phyloP scores from a whole-genome alignment of 1,140 invertebrate species.

The Hypsibius dujardini region DNA sequence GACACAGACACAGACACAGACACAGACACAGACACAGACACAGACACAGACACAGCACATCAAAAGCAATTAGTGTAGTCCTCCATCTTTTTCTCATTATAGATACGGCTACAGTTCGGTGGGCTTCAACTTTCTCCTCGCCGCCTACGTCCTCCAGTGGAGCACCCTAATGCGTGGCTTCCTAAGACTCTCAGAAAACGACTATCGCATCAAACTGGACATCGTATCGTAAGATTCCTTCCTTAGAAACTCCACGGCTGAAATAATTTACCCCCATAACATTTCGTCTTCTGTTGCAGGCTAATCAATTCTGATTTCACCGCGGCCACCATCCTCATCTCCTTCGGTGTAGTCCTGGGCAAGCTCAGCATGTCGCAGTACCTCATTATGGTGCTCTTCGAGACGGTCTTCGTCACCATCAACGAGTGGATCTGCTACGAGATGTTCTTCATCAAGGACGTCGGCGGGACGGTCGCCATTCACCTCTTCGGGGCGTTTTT shows the following conservation, averaged over 20 bases:
- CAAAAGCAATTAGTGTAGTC: no score
- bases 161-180: conserved; percentile 29
- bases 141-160: conserved; percentile 31
- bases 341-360: conserved; percentile 72
- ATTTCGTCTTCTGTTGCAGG: conserved; percentile 33
- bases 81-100: conserved; percentile 11
- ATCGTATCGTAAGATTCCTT: not conserved
- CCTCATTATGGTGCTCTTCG: conserved; percentile 61
- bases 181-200: conserved; percentile 24
- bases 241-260: not conserved
- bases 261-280: no score
- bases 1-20: no score
- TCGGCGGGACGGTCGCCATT: conserved; percentile 72
- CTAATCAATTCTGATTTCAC: conserved; percentile 67
- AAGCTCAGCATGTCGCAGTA: conserved; percentile 66
- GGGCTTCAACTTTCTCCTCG: conserved; percentile 31
- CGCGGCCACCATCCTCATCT: conserved; percentile 69
- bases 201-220: conserved; percentile 12
- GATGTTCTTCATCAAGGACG: conserved; percentile 41
- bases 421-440: conserved; percentile 60
- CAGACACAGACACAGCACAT: no score
- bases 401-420: conserved; percentile 48
- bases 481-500: conserved; percentile 91
- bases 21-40: no score
- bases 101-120: conserved; percentile 43